phyloP scores from a whole-genome alignment of 2,888 invertebrate genomes.

The Nomada flava region DNA sequence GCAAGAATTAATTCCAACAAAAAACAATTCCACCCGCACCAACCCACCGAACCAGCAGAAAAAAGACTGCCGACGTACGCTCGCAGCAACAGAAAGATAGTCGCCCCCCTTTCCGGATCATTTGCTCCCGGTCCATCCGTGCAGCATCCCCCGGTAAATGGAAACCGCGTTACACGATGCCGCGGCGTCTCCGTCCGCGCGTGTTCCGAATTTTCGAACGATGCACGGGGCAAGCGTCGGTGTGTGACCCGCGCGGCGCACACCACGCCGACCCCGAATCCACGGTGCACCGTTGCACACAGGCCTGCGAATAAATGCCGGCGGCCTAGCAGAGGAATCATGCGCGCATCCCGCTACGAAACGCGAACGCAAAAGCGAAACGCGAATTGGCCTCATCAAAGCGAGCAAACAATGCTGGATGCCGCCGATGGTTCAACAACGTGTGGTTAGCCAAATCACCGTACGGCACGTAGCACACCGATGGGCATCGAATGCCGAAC shows the following conservation, averaged over 20 bases:
- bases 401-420: constrained; percentile 83
- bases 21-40: too few relatives aligned
- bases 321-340: constrained; percentile 34
- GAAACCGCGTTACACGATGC: constrained; percentile 49
- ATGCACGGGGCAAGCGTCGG: constrained; percentile 5
- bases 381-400: constrained; percentile 84
- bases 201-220: constrained; percentile 39
- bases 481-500: constrained; percentile 73
- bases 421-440: constrained; percentile 83
- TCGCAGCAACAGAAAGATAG: not conserved
- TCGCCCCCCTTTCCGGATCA: constrained; percentile 33
- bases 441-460: constrained; percentile 84
- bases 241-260: not conserved
- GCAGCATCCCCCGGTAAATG: constrained; percentile 10
- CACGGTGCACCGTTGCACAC: not conserved
- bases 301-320: constrained; percentile 20
- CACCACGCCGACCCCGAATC: not conserved
- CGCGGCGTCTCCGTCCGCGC: constrained; percentile 15
- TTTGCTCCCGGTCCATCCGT: constrained; percentile 20
- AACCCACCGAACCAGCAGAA: too few relatives aligned
- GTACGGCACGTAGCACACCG: constrained; percentile 75
- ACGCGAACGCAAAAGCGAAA: constrained; percentile 76
- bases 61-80: too few relatives aligned
- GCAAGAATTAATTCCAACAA: too few relatives aligned
- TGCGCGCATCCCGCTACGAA: constrained; percentile 64